phyloP scores from a whole-genome alignment of 2,888 invertebrate species.

The Drosophila rellima region DNA sequence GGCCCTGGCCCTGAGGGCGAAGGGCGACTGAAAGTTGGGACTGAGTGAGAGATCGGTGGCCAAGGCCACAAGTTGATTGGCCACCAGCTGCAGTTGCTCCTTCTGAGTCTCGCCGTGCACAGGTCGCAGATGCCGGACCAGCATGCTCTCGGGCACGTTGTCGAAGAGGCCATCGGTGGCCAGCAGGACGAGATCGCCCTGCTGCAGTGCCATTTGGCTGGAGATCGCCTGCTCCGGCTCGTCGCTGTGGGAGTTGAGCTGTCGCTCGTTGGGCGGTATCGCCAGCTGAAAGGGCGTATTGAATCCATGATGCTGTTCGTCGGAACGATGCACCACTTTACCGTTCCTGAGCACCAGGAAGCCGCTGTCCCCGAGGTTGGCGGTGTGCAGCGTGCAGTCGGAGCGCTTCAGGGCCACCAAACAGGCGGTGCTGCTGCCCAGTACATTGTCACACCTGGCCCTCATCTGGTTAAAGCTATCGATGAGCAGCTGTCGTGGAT shows the following conservation, averaged over 20 bases:
- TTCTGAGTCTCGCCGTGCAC: constrained; percentile 75
- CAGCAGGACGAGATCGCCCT: constrained; percentile 95
- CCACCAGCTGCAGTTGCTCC: constrained; percentile 44
- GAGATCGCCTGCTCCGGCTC: constrained; percentile 95
- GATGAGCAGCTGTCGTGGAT: constrained; percentile 94
- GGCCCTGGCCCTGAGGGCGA: constrained; percentile 51
- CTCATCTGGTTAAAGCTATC: constrained; percentile 94
- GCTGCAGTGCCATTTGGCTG: constrained; percentile 92
- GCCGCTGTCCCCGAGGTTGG: constrained; percentile 98
- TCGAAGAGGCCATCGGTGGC: constrained; percentile 99
- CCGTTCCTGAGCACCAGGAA: constrained; percentile 95
- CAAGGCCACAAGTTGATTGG: constrained; percentile 45
- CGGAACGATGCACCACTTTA: constrained; percentile 94
- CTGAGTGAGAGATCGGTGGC: constrained; percentile 47
- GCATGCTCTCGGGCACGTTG: constrained; percentile 95
- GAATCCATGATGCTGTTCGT: constrained; percentile 98
- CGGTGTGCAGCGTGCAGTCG: constrained; percentile 95
- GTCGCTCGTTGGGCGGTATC: constrained; percentile 94
- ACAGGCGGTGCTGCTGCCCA: constrained; percentile 98
- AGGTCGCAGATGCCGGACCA: constrained; percentile 92
- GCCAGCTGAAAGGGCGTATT: constrained; percentile 99
- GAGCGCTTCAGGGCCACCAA: constrained; percentile 95
- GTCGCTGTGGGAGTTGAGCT: constrained; percentile 93
- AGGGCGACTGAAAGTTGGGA: constrained; percentile 51
- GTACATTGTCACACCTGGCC: constrained; percentile 93